Evolutionary conservation across 2,888 invertebrate species (phyloP), one percentile per base, ranked within the genome.

Genomic region (Antheraea assamensis): DNA sequence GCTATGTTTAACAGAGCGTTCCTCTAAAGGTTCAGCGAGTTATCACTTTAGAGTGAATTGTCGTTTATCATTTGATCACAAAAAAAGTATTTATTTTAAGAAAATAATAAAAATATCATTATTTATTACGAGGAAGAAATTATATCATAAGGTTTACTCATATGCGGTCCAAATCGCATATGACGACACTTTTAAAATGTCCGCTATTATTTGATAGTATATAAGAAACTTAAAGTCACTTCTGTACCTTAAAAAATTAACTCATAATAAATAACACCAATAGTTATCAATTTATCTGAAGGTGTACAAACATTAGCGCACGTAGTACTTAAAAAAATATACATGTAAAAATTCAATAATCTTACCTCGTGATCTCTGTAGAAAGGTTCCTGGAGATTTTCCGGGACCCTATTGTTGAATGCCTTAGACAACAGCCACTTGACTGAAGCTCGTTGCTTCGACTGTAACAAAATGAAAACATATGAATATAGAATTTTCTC

Each of bases 351-450:
- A 52, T 21, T 52, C 21, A 21, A 52, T 21, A 21, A 81, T 66
- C 88, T 95, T 90, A 98, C 98, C 96, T 98, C 98, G 95, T 98
- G 97, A 95, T 98, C 98, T 88, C 97, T 96, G 93, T 99, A 99
- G 94, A 98, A 99, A 76, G 99, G 99, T 91, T 99, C 98, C 89
- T 96, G 96, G 80, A 99, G 96, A 92, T 99, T 98, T 88, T 98
- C 97, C 83, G 99, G 99, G 91, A 97, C 98, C 95, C 97, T 96
- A 95, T 98, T 98, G 95, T 98, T 98, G 96, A 98, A 99, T 79
- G 99, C 98, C 96, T 99, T 99, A 84, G 98, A 97, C 82, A 99
- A 95, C 85, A 99, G 96, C 99, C 99, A 99, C 96, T 98, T 98
- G 87, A 99, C 97, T 86, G 98, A 98, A 88, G 98, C 98, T 94